A percentile compares a stretch with the other conserved stretches of the same genome.
Conservation (phyloP, 2,113 vertebrate species). For the Menura novaehollandiae region DNA sequence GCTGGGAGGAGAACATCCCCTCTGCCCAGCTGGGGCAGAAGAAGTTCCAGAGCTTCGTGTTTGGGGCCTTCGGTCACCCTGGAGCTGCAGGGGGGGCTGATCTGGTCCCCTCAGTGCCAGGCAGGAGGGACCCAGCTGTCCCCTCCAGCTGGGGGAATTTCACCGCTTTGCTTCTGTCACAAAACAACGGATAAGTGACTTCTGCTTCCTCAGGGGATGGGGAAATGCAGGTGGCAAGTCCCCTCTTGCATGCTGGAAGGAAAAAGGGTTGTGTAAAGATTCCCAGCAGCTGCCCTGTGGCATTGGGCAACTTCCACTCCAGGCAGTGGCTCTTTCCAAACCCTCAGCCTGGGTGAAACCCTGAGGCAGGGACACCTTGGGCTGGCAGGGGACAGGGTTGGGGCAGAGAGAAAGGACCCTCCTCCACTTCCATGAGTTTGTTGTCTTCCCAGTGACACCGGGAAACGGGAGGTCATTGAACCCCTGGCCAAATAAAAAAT, state of each 20-base stretch:
- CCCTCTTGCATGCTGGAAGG: neutral
- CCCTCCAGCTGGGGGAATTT: neutral
- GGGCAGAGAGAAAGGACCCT: neutral
- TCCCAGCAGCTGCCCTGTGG: neutral
- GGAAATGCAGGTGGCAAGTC: neutral
- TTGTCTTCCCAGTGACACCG: neutral
- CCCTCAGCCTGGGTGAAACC: neutral
- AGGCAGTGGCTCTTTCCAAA: neutral
- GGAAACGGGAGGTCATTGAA: neutral
- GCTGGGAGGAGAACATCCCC: neutral
- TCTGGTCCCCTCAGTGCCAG: accelerated
- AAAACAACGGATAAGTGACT: neutral
- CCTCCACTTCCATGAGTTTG: accelerated
- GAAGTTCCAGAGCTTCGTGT: neutral
- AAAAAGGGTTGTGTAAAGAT: neutral
- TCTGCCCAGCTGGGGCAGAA: neutral
- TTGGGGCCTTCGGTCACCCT: neutral
- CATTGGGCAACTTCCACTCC: neutral
- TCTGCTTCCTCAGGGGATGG: neutral
- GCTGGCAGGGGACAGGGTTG: neutral
- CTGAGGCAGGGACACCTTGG: neutral
- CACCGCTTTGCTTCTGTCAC: neutral
- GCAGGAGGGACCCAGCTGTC: neutral
- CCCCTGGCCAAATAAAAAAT: neutral
- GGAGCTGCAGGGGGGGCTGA: neutral